Evolutionary conservation across 2,113 vertebrate genomes (phyloP), one percentile per base, ranked within the genome.

Genomic region (Cacatua alba): DNA sequence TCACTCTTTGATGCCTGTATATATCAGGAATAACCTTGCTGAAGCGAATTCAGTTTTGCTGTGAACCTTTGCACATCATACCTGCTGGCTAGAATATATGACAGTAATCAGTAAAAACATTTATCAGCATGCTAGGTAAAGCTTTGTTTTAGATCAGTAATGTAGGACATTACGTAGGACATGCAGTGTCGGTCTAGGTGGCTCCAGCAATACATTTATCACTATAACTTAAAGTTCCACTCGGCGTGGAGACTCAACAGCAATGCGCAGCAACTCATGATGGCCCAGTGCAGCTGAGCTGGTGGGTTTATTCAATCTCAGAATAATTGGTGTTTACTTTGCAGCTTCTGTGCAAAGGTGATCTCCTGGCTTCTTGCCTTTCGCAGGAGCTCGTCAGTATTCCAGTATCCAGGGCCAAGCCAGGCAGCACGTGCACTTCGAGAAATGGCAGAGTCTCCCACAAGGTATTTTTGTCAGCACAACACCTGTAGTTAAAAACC

Each of bases 361-460:
- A 59, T 23, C 57, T 59, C 57, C 57, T 59, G 57, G 57, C 21
- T 35, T 59, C 21, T 24, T 35, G 21, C 57, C 57, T 59, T 59
- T 24, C 4, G 4, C 57, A 7, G 4, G 57, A 59, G 21, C 33
- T 35, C 6, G 1, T 59, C 33, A 59, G 57, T 59, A 24, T 59
- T 59, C 21, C n/a, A 16, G 57, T 23, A 35, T 10, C 33, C 33
- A 59, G 21, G 13, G 33, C 21, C n/a, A 59, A 59, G 13, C 33
- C 33, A 59, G 21, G 57, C 33, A 59, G 57, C 33, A 59, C 23
- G 57, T 10, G 13, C 57, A 59, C 57, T 35, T 59, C 57, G 35
- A 59, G 33, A 59, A 35, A 35, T 0, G 7, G 3, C 1, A 0
- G 1, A 2, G 5, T 25, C 20, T 57, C 48, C 17, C 26, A 1